Evolutionary conservation across 2,888 invertebrate species (phyloP).

Genomic region (Seira musarum): DNA sequence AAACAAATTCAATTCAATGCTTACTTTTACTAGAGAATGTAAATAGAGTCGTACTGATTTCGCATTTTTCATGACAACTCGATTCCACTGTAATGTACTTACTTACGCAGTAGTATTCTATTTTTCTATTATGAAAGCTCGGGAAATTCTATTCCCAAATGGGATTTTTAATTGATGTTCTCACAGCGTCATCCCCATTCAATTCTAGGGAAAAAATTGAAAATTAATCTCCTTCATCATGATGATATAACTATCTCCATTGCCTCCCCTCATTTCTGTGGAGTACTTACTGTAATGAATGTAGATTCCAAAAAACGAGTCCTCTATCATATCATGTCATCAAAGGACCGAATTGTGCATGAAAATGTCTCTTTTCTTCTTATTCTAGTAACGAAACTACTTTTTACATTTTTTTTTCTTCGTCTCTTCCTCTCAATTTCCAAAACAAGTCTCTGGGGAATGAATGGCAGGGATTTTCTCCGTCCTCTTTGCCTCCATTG

Average conservation of each 20-base stretch:
- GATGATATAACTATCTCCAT: too few species aligned
- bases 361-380: neutral
- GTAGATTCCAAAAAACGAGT: neutral
- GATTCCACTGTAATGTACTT: too few species aligned
- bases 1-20: too few species aligned
- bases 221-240: neutral
- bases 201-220: slow-evolving; percentile 1
- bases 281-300: neutral
- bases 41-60: too few species aligned
- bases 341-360: slow-evolving; percentile 1
- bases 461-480: neutral
- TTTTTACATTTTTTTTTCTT: neutral
- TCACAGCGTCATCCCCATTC: neutral
- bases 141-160: neutral
- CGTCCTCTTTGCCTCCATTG: neutral
- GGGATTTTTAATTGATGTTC: slow-evolving; percentile 13
- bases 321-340: neutral
- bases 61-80: too few species aligned
- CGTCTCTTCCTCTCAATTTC: neutral
- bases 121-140: too few species aligned
- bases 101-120: too few species aligned
- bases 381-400: neutral
- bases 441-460: neutral
- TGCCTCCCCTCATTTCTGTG: too few species aligned
- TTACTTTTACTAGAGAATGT: neutral